Evolutionary conservation across 2,797 vertebrate genomes (phyloP).

Genomic region (Philypnodon macrostomus): DNA sequence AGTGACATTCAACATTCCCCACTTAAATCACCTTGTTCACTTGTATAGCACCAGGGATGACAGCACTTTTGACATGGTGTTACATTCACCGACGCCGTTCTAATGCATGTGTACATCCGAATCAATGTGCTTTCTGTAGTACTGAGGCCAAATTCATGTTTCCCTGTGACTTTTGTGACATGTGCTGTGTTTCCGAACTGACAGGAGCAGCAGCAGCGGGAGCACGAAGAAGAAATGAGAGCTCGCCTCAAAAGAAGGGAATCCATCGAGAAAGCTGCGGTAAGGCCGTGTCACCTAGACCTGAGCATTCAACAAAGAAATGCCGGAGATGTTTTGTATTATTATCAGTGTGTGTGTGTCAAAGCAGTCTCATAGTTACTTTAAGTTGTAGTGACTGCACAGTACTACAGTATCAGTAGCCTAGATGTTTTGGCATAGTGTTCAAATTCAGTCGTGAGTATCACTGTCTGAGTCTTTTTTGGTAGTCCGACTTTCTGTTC

Average conservation of each 20-base stretch:
- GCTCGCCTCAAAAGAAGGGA: slow-evolving; percentile 75
- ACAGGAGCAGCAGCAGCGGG: slow-evolving; percentile 81
- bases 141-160: background rate
- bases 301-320: background rate
- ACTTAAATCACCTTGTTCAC: background rate
- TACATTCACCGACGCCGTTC: background rate
- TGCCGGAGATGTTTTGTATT: slow-evolving; percentile 2
- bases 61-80: background rate
- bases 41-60: background rate
- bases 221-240: slow-evolving; percentile 80
- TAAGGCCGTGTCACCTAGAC: slow-evolving; percentile 55
- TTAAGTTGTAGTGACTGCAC: background rate
- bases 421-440: background rate
- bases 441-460: too few species aligned
- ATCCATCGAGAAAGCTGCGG: slow-evolving; percentile 83
- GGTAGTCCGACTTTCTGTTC: too few species aligned
- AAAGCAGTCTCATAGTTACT: background rate
- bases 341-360: background rate
- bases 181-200: slow-evolving; percentile 22
- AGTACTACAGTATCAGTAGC: too few species aligned
- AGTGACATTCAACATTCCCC: background rate
- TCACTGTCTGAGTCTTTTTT: too few species aligned
- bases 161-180: slow-evolving; percentile 6
- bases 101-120: slow-evolving; percentile 1
- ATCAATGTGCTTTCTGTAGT: too few species aligned